These are phyloP conservation scores for Lepidochitona cinerea DNA, from an alignment of 2,888 invertebrate species.

Conservation along the genomic window DNA sequence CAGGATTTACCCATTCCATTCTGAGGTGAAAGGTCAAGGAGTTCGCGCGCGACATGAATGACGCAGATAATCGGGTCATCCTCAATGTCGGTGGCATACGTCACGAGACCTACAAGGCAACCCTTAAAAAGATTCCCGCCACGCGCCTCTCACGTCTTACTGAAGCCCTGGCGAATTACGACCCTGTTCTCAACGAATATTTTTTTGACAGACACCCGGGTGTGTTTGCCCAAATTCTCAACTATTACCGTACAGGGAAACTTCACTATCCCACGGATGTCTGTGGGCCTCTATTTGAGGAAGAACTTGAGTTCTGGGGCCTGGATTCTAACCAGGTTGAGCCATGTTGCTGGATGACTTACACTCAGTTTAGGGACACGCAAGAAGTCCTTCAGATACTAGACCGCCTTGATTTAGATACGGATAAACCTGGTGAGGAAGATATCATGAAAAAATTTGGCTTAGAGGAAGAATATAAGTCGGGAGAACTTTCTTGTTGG, in stretches of 20 bases:
- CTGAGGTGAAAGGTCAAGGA: background rate
- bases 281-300: slow-evolving; percentile 98
- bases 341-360: slow-evolving; percentile 99
- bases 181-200: slow-evolving; percentile 99
- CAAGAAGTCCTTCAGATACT: slow-evolving; percentile 98
- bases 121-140: slow-evolving; percentile 97
- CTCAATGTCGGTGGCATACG: slow-evolving; percentile 98
- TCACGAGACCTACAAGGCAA: slow-evolving; percentile 81
- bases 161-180: slow-evolving; percentile 98
- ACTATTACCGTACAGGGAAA: slow-evolving; percentile 98
- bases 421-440: slow-evolving; percentile 96
- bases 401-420: slow-evolving; percentile 97
- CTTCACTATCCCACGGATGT: slow-evolving; percentile 99
- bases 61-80: slow-evolving; percentile 93
- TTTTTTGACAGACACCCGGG: slow-evolving; percentile 98
- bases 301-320: slow-evolving; percentile 99
- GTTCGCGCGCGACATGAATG: slow-evolving; percentile 33
- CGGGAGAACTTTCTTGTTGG: slow-evolving; percentile 78
- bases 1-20: no score
- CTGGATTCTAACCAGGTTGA: slow-evolving; percentile 99
- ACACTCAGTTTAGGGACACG: slow-evolving; percentile 90
- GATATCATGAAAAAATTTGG: slow-evolving; percentile 97
- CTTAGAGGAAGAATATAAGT: slow-evolving; percentile 72
- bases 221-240: slow-evolving; percentile 93
- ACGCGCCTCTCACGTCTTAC: slow-evolving; percentile 93